A percentile compares a stretch with the other conserved stretches of the same genome.
These are phyloP conservation scores for Coryphaenoides rupestris DNA, from an alignment of 2,113 vertebrate genomes.

Conservation along the genomic window DNA sequence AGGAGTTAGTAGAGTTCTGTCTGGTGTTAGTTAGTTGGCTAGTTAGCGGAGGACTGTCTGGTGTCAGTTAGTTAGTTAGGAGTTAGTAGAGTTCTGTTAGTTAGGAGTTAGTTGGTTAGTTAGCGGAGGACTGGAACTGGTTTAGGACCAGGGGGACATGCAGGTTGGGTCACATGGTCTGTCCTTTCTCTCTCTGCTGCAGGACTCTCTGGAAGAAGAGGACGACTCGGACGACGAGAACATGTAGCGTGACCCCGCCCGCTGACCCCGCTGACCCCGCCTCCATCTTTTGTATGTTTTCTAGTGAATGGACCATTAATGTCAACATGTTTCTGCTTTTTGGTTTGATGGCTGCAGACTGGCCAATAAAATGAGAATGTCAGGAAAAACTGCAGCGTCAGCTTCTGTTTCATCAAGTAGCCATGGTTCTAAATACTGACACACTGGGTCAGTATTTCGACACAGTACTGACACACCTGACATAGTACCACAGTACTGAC, in stretches of 20 bases:
- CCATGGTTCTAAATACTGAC: background rate
- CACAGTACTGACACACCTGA: background rate
- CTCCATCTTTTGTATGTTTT: conserved; percentile 4
- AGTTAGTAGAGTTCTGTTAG: no score
- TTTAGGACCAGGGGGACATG: no score
- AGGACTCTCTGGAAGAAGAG: conserved; percentile 98
- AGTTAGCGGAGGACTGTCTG: no score
- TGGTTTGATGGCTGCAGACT: conserved; percentile 52
- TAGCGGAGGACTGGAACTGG: no score
- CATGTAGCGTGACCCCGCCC: conserved; percentile 76
- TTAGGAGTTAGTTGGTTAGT: no score
- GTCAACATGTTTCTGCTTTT: conserved; percentile 42
- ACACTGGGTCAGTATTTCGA: no score
- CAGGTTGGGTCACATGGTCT: background rate
- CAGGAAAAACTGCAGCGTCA: conserved; percentile 1
- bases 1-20: no score
- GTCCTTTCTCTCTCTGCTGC: conserved; percentile 9
- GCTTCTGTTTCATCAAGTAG: background rate
- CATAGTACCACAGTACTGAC: background rate
- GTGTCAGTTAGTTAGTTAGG: no score
- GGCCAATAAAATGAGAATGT: conserved; percentile 35
- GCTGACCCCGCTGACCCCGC: background rate
- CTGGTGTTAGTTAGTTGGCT: no score
- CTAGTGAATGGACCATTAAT: background rate
- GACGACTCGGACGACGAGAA: conserved; percentile 99